phyloP scores from a whole-genome alignment of 2,888 invertebrate genomes.

The Ellobium chinense region DNA sequence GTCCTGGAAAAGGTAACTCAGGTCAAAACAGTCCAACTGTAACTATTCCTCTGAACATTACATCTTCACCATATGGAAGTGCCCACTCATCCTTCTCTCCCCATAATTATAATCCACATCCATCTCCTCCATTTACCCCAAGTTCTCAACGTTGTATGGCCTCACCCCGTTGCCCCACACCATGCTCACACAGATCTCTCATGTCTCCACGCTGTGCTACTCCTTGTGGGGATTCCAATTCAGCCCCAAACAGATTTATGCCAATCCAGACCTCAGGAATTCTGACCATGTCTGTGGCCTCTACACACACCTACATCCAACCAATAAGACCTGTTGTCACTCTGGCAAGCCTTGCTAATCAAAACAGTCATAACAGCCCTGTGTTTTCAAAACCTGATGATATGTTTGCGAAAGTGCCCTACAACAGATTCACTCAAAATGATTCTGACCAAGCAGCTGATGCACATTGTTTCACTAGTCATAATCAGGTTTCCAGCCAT shows the following conservation, averaged over 20 bases:
- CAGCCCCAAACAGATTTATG: conserved; percentile 64
- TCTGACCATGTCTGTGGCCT: conserved; percentile 1
- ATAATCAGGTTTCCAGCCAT: background rate
- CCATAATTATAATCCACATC: conserved; percentile 34
- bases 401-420: background rate
- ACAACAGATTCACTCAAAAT: background rate
- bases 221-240: conserved; percentile 32
- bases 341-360: conserved; percentile 53
- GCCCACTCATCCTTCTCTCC: conserved; percentile 25
- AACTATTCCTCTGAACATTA: background rate
- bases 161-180: conserved; percentile 31
- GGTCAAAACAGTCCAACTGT: background rate
- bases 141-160: conserved; percentile 21
- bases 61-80: conserved; percentile 1
- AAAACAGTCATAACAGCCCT: background rate
- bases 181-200: conserved; percentile 18
- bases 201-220: conserved; percentile 35
- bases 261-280: conserved; percentile 63
- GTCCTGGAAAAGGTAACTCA: background rate
- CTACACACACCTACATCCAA: conserved; percentile 42
- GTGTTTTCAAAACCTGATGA: background rate
- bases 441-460: background rate
- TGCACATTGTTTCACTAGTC: background rate
- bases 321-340: conserved; percentile 69
- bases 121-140: conserved; percentile 44